Conservation (phyloP, 1,140 invertebrate genomes). For the Drosophila kikkawai region DNA sequence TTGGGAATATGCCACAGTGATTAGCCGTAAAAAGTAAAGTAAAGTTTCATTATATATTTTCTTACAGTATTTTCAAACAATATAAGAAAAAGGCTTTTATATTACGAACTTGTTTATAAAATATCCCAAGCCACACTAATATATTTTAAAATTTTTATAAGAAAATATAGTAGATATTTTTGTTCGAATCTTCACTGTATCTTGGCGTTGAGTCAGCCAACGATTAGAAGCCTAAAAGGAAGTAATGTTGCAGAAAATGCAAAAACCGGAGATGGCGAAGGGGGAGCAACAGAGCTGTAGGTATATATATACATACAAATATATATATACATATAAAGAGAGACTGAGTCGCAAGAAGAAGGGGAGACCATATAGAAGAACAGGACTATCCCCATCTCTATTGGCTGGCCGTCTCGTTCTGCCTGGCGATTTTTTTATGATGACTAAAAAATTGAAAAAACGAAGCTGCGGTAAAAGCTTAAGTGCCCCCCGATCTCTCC, state of each 20-base stretch:
- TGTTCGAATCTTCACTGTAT: slow-evolving; percentile 34
- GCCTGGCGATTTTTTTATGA: slow-evolving; percentile 73
- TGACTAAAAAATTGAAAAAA: slow-evolving; percentile 77
- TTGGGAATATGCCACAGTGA: slow-evolving; percentile 26
- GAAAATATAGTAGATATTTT: neutral
- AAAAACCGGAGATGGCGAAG: slow-evolving; percentile 32
- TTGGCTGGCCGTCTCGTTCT: slow-evolving; percentile 20
- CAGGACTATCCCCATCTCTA: slow-evolving; percentile 40
- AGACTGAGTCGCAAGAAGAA: neutral
- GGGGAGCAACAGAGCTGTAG: slow-evolving; percentile 2
- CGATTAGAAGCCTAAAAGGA: slow-evolving; percentile 84
- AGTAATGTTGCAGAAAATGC: slow-evolving; percentile 84
- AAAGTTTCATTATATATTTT: too few relatives aligned
- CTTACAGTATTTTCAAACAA: too few relatives aligned
- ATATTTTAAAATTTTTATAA: neutral
- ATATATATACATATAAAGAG: neutral
- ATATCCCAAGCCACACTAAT: neutral
- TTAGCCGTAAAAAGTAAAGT: too few relatives aligned
- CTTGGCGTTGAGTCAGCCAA: slow-evolving; percentile 67
- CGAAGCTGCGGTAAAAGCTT: slow-evolving; percentile 63
- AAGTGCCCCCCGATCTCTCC: slow-evolving; percentile 33
- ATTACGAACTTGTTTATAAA: too few relatives aligned
- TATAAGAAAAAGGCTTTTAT: too few relatives aligned
- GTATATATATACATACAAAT: neutral
- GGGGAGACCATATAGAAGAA: slow-evolving; percentile 56